phyloP scores from a whole-genome alignment of 2,113 vertebrate species.

The Anguilla rostrata region DNA sequence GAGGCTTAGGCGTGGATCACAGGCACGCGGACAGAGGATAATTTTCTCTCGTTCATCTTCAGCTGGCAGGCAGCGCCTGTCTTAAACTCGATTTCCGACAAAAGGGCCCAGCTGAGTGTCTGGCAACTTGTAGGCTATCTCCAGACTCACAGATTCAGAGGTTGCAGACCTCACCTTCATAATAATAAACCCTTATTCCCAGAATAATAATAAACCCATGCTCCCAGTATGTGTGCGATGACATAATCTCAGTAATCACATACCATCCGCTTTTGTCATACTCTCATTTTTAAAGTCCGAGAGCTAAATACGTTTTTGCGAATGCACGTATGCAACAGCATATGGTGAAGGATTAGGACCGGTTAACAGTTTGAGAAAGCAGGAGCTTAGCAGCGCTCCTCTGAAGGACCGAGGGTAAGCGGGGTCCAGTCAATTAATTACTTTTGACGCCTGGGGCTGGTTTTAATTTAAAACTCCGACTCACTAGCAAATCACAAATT shows the following conservation, averaged over 20 bases:
- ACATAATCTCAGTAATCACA: background rate
- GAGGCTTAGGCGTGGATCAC: background rate
- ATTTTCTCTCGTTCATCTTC: background rate
- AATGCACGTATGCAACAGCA: background rate
- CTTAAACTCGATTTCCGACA: background rate
- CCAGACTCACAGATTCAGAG: background rate
- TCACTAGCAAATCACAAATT: background rate
- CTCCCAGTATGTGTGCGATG: background rate
- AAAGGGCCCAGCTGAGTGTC: background rate
- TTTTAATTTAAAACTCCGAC: conserved; percentile 1
- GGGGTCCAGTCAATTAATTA: conserved; percentile 1
- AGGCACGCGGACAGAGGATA: background rate
- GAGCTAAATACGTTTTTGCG: background rate
- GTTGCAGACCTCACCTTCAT: background rate
- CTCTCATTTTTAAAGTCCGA: background rate
- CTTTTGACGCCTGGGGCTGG: background rate
- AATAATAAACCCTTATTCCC: background rate
- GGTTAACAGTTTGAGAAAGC: background rate
- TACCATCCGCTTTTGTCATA: background rate
- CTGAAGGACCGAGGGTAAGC: background rate
- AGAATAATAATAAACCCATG: background rate
- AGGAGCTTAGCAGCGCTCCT: background rate
- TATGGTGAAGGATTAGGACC: background rate
- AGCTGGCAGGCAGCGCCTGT: background rate
- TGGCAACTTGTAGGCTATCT: background rate